Base-by-base conservation (phyloP, 2,113 vertebrate species). In the Rhagologus leucostigma region DNA sequence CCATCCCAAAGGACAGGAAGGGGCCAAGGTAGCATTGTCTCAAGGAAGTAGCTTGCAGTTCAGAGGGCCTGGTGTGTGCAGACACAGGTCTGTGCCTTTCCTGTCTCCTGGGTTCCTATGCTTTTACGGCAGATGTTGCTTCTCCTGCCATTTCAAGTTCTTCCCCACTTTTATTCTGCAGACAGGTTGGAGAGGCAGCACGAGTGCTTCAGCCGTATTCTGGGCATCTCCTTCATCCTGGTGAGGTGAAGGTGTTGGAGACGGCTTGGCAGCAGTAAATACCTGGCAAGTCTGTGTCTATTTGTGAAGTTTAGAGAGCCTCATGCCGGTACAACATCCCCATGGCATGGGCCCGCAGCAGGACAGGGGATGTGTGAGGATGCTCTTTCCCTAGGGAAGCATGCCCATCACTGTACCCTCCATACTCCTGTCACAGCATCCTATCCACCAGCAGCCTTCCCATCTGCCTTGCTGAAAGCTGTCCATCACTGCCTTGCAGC, bases 1-100 rank as follows among this genome's bases (percentile, higher is more conserved):
- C 73, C 15, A 2, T 65, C 29, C 15, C 19, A 30, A 0, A 13
- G 57, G 52, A 52, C 15, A 12, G 8, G 1, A 3, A 2, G 29
- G 24, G 10, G 9, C 29, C 11, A 6, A 11, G 4, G 5, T 11
- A 29, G 46, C 50, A 49, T 20, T n/a, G 5, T 11, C 20, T 39
- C 18, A 14, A 75, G 27, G 27, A 62, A 63, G 27, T 52, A 94
- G n/a, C 35, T 59, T 47, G 26, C 30, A 71, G 3, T 33, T 60
- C 75, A 55, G 60, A 55, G n/a, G 56, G 15, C 37, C 60, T 69
- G 67, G 7, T 68, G 18, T 75, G 29, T 79, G 56, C n/a, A 85
- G 79, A 20, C 8, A 37, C 4, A 3, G 7, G 9, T 79, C 56
- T 56, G 3, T 65, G 30, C 30, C 30, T 75, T 80, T 67, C 27